Evolutionary conservation across 2,888 invertebrate genomes (phyloP).

Genomic region (Leistus spinibarbis): DNA sequence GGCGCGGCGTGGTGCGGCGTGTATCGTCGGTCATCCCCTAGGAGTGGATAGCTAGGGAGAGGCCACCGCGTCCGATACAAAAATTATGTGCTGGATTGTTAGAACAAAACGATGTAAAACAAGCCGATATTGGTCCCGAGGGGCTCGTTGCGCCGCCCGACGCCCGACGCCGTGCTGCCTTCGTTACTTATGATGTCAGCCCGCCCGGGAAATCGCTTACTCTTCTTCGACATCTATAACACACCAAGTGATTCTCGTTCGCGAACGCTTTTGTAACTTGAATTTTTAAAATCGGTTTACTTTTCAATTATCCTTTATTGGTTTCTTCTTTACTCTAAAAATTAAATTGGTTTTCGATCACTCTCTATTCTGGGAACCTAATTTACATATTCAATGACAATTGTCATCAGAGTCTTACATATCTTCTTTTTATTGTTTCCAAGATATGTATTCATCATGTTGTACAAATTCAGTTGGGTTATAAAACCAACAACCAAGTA

Average conservation of each 20-base stretch:
- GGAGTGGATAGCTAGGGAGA: slow-evolving; percentile 30
- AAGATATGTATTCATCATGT: too few relatives aligned
- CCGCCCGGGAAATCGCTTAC: not conserved
- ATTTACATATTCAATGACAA: too few relatives aligned
- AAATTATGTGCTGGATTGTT: slow-evolving; percentile 54
- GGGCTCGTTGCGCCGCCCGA: slow-evolving; percentile 49
- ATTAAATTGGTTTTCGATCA: too few relatives aligned
- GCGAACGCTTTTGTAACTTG: not conserved
- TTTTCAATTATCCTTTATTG: not conserved
- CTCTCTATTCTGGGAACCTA: too few relatives aligned
- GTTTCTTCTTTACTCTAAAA: not conserved
- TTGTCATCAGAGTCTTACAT: too few relatives aligned
- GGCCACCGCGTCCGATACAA: slow-evolving; percentile 34
- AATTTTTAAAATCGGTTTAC: not conserved
- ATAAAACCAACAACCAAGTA: too few relatives aligned
- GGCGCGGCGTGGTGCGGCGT: slow-evolving; percentile 13
- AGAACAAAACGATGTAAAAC: slow-evolving; percentile 62
- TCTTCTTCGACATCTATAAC: not conserved
- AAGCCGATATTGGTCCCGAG: slow-evolving; percentile 57
- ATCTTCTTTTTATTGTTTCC: too few relatives aligned
- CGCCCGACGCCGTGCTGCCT: slow-evolving; percentile 1
- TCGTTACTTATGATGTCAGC: slow-evolving; percentile 28
- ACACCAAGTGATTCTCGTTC: not conserved
- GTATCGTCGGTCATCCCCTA: slow-evolving; percentile 6
- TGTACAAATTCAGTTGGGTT: too few relatives aligned